Evolutionary conservation across 2,797 vertebrate species (phyloP), one percentile per base, ranked within the genome.

Genomic region (Poecilia gillii): DNA sequence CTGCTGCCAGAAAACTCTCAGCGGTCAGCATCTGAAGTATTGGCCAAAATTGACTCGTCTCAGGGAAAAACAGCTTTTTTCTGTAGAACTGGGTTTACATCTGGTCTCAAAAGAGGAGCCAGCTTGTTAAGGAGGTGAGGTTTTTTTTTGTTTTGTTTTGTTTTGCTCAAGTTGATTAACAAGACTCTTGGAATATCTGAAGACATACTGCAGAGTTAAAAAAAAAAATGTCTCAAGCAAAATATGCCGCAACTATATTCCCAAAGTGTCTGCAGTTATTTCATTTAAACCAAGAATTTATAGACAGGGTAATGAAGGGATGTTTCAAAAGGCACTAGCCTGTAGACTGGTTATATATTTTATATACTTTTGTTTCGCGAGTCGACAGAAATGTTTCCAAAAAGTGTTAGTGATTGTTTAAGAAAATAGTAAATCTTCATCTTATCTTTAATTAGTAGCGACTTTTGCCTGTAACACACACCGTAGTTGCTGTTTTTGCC

Each of bases 31-130:
- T 93, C 93, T 94, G 91, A 94, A 92, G 88, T 85, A 25, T 0
- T 70, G 49, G 91, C 94, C 95, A 94, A 92, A 89, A 88, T 92
- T 91, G 57, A 68, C 78, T 49, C 4, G 83, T 93, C 94, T 90
- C 93, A 90, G 80, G 28, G 92, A 92, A 95, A 87, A 87, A 91
- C 90, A 89, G 74, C 85, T 89, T 92, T 93, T 91, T 91, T 93
- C 89, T 91, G 87, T 87, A 86, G 81, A 84, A 88, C 72, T 76
- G 87, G 91, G 90, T 84, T 76, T 90, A 93, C 87, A 91, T 91
- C 90, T 93, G 85, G 75, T 92, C 90, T 90, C 73, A 85, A 83
- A 74, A 6, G 79, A 80, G 89, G 84, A 88, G 85, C 84, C 79
- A 89, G 91, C 86, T 92, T 92, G 87, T 91, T 92, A 89, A 85